Evolutionary conservation across 1,140 invertebrate species (phyloP), one percentile per base, ranked within the genome.

Genomic region (Harlomillsia oculata): DNA sequence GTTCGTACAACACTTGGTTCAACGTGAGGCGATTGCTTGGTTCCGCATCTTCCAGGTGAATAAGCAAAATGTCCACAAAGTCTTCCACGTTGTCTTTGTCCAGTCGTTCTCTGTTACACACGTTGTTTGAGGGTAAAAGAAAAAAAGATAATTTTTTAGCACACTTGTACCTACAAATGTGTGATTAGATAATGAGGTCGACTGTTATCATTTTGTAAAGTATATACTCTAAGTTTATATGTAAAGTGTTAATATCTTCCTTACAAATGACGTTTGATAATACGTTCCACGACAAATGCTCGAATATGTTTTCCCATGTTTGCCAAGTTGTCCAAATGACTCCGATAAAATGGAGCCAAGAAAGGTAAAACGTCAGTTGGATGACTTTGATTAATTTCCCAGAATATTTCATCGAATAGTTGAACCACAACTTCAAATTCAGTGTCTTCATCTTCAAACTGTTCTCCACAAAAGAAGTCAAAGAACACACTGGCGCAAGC

Each of bases 371-470:
- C 60, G 41, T 65, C 64, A 1, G 60, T 62, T 8, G 64, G 60
- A 51, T 65, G 64, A 36, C 49, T 58, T 44, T 65, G 64, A 36
- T 65, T 65, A 26, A 65, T 65, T 68, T 93, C 88, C 77, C 82
- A 89, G 72, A 94, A 94, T 3, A 94, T 85, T 50, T 84, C 79
- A 65, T 93, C 88, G 67, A 91, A 93, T 60, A 80, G 80, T 16
- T 75, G 67, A 0, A 89, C 78, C 52, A 86, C 77, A 51, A 79
- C 74, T 13, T 71, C 69, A 71, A 89, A 91, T 2, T 77, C 76
- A 0, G 56, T 13, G 63, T 92, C 80, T 18, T 51, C 36, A 23
- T 79, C 75, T 3, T 81, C 76, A 65, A 89, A 92, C 3, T 81
- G 73, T 2, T 76, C 76, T 41, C 82, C 84, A 72, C 87, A 90